Conservation (phyloP, 2,113 vertebrate genomes). For the Menidia beryllina region DNA sequence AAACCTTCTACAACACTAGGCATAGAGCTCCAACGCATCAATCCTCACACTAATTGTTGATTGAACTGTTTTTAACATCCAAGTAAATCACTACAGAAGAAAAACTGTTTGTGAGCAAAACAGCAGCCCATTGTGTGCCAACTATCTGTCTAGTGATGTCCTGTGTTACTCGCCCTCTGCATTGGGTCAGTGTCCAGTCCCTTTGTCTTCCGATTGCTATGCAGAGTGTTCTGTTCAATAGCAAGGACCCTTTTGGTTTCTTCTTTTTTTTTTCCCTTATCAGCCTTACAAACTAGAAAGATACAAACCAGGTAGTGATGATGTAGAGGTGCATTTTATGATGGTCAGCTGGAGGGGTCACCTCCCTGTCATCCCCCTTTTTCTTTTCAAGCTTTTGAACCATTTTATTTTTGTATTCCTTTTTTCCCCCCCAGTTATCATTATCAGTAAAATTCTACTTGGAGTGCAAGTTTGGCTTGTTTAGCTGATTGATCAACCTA, state of each 20-base stretch:
- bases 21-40: constrained; percentile 60
- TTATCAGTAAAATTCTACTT: constrained; percentile 21
- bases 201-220: constrained; percentile 90
- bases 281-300: constrained; percentile 94
- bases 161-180: constrained; percentile 68
- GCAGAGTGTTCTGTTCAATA: constrained; percentile 82
- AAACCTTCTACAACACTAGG: constrained; percentile 68
- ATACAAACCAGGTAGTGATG: constrained; percentile 69
- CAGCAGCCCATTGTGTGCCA: constrained; percentile 78
- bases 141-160: constrained; percentile 75
- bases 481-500: constrained; percentile 53
- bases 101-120: constrained; percentile 58
- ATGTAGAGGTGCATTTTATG: constrained; percentile 50
- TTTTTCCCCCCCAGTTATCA: constrained; percentile 9
- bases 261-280: constrained; percentile 72
- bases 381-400: constrained; percentile 34
- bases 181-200: constrained; percentile 84
- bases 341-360: constrained; percentile 48
- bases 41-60: constrained; percentile 76
- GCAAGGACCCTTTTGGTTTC: constrained; percentile 84
- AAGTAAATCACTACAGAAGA: constrained; percentile 54
- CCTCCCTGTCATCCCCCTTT: too few species aligned
- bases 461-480: constrained; percentile 47
- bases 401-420: not conserved
- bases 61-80: constrained; percentile 55